phyloP scores from a whole-genome alignment of 2,888 invertebrate species.

The Melinopterus prodromus region DNA sequence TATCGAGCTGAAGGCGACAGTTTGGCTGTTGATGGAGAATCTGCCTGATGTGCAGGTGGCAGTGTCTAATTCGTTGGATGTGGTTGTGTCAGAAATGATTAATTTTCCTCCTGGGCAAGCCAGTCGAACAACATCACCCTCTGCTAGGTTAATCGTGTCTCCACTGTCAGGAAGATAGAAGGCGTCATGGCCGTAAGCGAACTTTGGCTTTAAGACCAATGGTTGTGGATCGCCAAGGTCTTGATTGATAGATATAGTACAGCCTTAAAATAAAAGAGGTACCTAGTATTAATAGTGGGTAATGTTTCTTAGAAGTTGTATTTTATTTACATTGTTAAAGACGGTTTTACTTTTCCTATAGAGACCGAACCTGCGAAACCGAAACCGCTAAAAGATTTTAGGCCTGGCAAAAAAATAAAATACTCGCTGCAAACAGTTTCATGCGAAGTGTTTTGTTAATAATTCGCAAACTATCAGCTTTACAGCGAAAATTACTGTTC shows the following conservation, averaged over 20 bases:
- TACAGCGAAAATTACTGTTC: too few species aligned
- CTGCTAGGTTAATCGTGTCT: slow-evolving; percentile 38
- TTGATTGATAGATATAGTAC: slow-evolving; percentile 61
- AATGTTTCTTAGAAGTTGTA: too few species aligned
- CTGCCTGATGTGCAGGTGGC: slow-evolving; percentile 43
- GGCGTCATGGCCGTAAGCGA: slow-evolving; percentile 35
- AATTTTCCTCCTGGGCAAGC: slow-evolving; percentile 46
- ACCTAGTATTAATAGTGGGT: background rate
- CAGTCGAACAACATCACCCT: slow-evolving; percentile 40
- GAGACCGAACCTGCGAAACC: too few species aligned
- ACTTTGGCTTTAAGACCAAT: slow-evolving; percentile 62
- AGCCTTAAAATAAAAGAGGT: slow-evolving; percentile 48
- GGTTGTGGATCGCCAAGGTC: slow-evolving; percentile 69
- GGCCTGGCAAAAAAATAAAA: too few species aligned
- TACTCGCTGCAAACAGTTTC: too few species aligned
- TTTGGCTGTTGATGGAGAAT: slow-evolving; percentile 42
- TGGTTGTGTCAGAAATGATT: slow-evolving; percentile 35
- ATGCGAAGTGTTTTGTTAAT: too few species aligned
- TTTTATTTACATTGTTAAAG: too few species aligned
- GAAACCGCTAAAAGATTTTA: too few species aligned
- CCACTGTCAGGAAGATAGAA: slow-evolving; percentile 43
- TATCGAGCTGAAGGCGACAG: slow-evolving; percentile 57
- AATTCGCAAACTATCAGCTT: too few species aligned
- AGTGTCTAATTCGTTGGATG: slow-evolving; percentile 28
- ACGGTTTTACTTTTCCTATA: too few species aligned